Evolutionary conservation across 2,797 vertebrate genomes (phyloP).

Genomic region (Phrynocephalus guinanensis): DNA sequence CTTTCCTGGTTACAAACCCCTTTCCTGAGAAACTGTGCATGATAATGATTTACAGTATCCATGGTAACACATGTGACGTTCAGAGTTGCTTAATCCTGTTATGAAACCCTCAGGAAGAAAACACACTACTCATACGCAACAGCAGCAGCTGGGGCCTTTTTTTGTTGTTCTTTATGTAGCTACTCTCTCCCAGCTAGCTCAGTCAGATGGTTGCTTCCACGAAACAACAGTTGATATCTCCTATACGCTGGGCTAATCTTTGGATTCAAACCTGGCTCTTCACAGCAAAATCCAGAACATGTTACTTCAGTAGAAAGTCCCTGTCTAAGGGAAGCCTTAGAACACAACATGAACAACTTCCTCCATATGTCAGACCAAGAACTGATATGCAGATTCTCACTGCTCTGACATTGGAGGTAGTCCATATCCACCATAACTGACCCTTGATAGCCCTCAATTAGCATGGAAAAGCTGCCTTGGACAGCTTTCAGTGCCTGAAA

Average conservation of each 20-base stretch:
- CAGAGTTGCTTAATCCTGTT: constrained; percentile 71
- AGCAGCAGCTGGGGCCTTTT: constrained; percentile 41
- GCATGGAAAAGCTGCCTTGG: too few species aligned
- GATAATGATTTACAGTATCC: constrained; percentile 69
- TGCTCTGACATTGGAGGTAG: neutral
- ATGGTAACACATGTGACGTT: constrained; percentile 59
- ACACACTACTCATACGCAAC: neutral
- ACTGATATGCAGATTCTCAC: neutral
- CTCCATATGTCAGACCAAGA: neutral
- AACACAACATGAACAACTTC: neutral
- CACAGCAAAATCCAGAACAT: neutral
- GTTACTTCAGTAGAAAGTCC: neutral
- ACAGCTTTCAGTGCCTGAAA: neutral
- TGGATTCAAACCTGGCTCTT: neutral
- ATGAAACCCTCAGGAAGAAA: constrained; percentile 60
- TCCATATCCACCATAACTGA: neutral
- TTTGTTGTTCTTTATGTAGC: constrained; percentile 10
- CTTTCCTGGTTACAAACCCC: constrained; percentile 40
- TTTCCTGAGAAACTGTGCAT: constrained; percentile 55
- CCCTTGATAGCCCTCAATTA: neutral
- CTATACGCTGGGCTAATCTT: neutral
- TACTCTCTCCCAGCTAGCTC: constrained; percentile 20
- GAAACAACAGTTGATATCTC: neutral
- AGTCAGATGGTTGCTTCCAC: neutral
- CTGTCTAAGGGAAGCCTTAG: too few species aligned